Base-by-base conservation (phyloP, 2,113 vertebrate genomes). In the Syrmaticus mikado region DNA sequence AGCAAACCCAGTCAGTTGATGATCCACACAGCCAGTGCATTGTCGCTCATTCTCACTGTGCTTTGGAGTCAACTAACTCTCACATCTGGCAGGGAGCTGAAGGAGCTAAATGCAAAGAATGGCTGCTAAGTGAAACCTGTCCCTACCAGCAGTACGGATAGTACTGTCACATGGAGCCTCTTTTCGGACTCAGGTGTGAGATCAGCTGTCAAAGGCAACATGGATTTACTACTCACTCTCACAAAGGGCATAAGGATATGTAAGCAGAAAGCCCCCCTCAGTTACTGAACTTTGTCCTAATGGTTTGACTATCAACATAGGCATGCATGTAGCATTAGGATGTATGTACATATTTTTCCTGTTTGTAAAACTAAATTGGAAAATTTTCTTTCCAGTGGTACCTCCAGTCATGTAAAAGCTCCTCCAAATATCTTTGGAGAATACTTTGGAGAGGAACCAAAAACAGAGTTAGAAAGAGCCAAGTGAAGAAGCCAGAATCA, bases 401-500 rank as follows among this genome's bases (percentile, higher is more conserved):
- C 71, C n/a, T 85, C 18, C 48, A 84, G 67, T 73, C 28, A 36
- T 28, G 8, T 83, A 67, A 82, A 89, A 82, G 85, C 60, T 94
- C 18, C 55, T 40, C 19, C 25, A 48, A 19, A 6, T 75, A 75
- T 82, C 83, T 90, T 91, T 81, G 48, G 85, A 73, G 73, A 93
- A 20, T 70, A 78, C 22, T 89, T 76, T 81, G 46, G 80, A 73
- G 0, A 62, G 28, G 83, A 90, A 58, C 13, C 87, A 86, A 81
- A 76, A 77, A 15, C 38, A 72, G 17, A 78, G 27, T 65, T 88
- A 11, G 28, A 46, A 78, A 73, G 36, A 95, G 52, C 84, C 73
- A 95, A 77, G 24, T 61, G 53, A 65, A 92, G 79, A 79, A 90
- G 75, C 71, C 85, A 91, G 66, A 94, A 82, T 75, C 82, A 86